Evolutionary conservation across 2,888 invertebrate species (phyloP), one percentile per base, ranked within the genome.

Genomic region (Orchesella flavescens): DNA sequence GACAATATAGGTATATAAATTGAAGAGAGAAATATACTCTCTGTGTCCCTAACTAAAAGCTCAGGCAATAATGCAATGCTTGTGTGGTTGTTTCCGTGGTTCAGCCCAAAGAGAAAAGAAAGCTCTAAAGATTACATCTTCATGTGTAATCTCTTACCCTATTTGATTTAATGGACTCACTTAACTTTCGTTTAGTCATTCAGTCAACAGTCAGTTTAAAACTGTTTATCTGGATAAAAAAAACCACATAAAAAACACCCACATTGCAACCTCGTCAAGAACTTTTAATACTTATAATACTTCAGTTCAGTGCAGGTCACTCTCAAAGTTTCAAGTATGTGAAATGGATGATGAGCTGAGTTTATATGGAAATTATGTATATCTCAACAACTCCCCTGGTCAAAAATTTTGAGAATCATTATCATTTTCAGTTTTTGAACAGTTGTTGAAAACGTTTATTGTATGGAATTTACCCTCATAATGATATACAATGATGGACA

Each of bases 201-300:
- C 24, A 66, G 66, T 66, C 66, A 66, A 44, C 66, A 66, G 66
- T 44, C 66, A 66, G n/a, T 66, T 66, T 43, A 66, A 43, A 66
- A 66, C 66, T 44, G 66, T 66, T 66, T 66, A 44, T 66, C 66
- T 66, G 66, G 66, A 66, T 17, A 66, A 66, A 74, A 24, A 24
- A 66, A 7, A 63, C 15, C 2, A n/a, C 24, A 15, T 12, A 10
- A 19, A 61, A 74, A 74, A 74, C 74, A 74, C 74, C 63, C 74
- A 74, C 74, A 65, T 74, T 65, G 74, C 74, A 34, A 65, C 74
- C 74, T 74, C 74, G 65, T 53, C 53, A 63, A 74, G n/a, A n/a
- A n/a, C n/a, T n/a, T n/a, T n/a, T n/a, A n/a, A n/a, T n/a, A n/a
- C n/a, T n/a, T n/a, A n/a, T n/a, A n/a, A n/a, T n/a, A n/a, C n/a